phyloP scores from a whole-genome alignment of 2,888 invertebrate genomes.

The Romanomermis culicivorax region DNA sequence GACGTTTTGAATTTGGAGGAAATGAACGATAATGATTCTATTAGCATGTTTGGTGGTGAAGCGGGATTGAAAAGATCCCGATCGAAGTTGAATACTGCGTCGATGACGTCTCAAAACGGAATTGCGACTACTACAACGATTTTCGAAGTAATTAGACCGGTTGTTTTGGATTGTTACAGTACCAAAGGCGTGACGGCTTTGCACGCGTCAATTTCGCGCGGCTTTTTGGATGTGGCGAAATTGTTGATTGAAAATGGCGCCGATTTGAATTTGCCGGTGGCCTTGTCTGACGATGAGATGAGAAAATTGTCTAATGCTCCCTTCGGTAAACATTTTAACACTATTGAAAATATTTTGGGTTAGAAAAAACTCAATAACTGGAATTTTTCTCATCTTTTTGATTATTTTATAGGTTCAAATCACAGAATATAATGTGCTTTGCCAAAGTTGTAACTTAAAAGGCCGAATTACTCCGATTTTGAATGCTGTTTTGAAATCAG shows the following conservation, averaged over 20 bases:
- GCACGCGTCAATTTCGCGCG: slow-evolving; percentile 18
- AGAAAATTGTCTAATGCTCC: no score
- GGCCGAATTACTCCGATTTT: no score
- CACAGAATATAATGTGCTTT: no score
- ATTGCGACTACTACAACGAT: not conserved
- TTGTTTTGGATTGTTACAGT: not conserved
- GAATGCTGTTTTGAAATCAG: no score
- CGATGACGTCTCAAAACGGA: not conserved
- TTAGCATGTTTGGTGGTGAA: not conserved
- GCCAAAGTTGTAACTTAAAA: no score
- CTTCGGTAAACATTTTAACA: no score
- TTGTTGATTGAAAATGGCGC: slow-evolving; percentile 41
- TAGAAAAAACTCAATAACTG: no score
- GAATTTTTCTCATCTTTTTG: no score
- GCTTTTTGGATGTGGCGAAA: slow-evolving; percentile 3
- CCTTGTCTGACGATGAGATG: slow-evolving; percentile 27
- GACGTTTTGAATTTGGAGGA: not conserved
- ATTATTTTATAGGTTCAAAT: no score
- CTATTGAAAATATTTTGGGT: no score
- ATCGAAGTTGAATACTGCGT: slow-evolving; percentile 1
- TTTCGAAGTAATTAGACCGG: not conserved
- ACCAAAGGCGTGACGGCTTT: slow-evolving; percentile 19
- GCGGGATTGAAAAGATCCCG: not conserved
- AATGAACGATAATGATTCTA: not conserved
- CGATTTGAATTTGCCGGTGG: slow-evolving; percentile 48